Conservation (phyloP, 2,888 invertebrate genomes). For the Macaria notata region DNA sequence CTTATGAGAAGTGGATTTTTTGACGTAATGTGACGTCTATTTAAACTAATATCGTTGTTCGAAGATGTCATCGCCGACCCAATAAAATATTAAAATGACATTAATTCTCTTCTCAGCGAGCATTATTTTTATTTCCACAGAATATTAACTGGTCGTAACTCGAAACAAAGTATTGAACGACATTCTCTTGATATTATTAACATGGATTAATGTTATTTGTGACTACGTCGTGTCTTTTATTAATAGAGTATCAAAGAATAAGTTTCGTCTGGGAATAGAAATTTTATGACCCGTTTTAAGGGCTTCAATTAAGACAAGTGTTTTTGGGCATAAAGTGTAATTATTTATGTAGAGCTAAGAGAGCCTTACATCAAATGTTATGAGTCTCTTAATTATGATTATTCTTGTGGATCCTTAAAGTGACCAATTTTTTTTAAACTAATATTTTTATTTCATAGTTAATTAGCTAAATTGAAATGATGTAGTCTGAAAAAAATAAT, state of each 20-base stretch:
- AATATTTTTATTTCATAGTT: too few relatives aligned
- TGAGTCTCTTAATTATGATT: too few relatives aligned
- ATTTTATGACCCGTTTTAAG: constrained; percentile 10
- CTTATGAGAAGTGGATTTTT: too few relatives aligned
- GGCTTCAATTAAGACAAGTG: constrained; percentile 2
- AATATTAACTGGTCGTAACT: constrained; percentile 49
- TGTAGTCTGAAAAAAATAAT: too few relatives aligned
- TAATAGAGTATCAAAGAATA: constrained; percentile 25
- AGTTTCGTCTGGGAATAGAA: constrained; percentile 36
- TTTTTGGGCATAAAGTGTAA: too few relatives aligned
- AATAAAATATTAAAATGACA: constrained; percentile 70
- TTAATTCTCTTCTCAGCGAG: constrained; percentile 51
- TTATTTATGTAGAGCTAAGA: too few relatives aligned
- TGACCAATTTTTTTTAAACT: too few relatives aligned
- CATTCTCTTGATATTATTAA: constrained; percentile 27
- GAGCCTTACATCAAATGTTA: too few relatives aligned
- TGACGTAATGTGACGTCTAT: too few relatives aligned
- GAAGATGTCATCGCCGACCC: constrained; percentile 56
- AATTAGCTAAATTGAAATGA: too few relatives aligned
- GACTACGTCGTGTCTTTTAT: constrained; percentile 19
- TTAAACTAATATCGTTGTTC: constrained; percentile 6
- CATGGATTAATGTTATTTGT: constrained; percentile 29
- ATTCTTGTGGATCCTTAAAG: too few relatives aligned
- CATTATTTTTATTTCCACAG: constrained; percentile 54
- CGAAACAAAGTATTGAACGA: constrained; percentile 39